phyloP scores from a whole-genome alignment of 2,888 invertebrate genomes.

The Hirudinaria manillensis region DNA sequence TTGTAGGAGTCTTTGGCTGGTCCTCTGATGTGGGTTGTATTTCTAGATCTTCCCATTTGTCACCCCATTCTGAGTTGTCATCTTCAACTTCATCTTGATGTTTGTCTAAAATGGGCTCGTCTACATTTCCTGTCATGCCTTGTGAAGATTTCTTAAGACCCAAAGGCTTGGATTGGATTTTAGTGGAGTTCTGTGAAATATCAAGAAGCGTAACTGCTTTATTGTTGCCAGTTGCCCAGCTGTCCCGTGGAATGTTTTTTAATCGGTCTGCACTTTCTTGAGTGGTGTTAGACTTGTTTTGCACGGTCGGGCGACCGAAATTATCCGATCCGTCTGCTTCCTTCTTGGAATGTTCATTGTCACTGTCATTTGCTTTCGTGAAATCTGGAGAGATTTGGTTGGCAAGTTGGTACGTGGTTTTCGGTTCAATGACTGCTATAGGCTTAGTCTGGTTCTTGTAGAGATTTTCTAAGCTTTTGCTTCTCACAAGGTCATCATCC shows the following conservation, averaged over 20 bases:
- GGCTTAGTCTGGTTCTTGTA: background rate
- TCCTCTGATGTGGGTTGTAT: background rate
- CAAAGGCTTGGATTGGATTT: background rate
- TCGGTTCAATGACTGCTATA: conserved; percentile 23
- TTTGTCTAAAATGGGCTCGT: background rate
- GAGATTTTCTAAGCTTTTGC: conserved; percentile 4
- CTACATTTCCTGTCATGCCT: background rate
- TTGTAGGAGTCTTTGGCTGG: background rate
- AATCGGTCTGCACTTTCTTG: background rate
- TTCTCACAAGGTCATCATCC: background rate
- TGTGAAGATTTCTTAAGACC: background rate
- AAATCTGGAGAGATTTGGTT: background rate
- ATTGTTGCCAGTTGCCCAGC: background rate
- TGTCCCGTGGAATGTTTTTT: background rate
- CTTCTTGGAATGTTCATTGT: background rate
- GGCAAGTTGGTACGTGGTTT: background rate
- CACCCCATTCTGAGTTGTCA: conserved; percentile 1
- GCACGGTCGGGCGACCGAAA: background rate
- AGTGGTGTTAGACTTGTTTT: background rate
- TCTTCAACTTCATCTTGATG: background rate
- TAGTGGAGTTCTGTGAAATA: background rate
- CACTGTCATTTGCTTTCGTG: background rate
- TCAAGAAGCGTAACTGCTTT: background rate
- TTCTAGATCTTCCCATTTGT: conserved; percentile 15
- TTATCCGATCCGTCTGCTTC: background rate